Percentiles rank a stretch among this genome's conserved stretches.
These are phyloP conservation scores for Heliconius melpomene DNA, from an alignment of 1,140 invertebrate species.

Conservation along the genomic window DNA sequence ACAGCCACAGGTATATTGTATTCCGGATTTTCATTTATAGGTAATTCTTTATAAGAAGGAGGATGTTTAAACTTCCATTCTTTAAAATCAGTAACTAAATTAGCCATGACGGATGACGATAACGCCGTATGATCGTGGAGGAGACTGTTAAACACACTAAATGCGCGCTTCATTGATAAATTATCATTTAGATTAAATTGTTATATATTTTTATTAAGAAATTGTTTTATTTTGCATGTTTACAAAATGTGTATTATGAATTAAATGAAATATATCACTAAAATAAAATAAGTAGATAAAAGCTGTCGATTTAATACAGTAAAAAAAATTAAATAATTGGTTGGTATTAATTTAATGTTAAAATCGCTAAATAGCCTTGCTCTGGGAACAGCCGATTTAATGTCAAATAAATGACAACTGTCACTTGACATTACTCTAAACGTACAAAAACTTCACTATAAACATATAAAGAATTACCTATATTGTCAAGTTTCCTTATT, in stretches of 20 bases:
- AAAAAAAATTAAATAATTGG: not conserved
- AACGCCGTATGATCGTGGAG: conserved; percentile 43
- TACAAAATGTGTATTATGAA: not conserved
- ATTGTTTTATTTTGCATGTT: not conserved
- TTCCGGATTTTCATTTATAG: conserved; percentile 65
- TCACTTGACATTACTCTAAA: no score
- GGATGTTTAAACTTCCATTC: conserved; percentile 65
- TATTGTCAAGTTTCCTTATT: no score
- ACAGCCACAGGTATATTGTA: conserved; percentile 69
- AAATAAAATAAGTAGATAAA: not conserved
- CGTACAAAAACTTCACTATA: no score
- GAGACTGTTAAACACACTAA: conserved; percentile 50
- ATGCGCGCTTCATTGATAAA: conserved; percentile 54
- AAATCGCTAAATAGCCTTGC: no score
- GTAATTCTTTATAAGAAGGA: conserved; percentile 61
- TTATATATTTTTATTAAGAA: not conserved
- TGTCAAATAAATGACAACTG: not conserved
- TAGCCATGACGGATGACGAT: conserved; percentile 43
- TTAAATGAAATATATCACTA: not conserved
- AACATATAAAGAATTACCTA: no score
- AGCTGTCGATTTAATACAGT: not conserved
- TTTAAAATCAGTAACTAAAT: conserved; percentile 59
- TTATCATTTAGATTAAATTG: not conserved
- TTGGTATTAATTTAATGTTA: not conserved
- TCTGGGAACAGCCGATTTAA: no score